Evolutionary conservation across 1,140 invertebrate genomes (phyloP).

Genomic region (Limonius californicus): DNA sequence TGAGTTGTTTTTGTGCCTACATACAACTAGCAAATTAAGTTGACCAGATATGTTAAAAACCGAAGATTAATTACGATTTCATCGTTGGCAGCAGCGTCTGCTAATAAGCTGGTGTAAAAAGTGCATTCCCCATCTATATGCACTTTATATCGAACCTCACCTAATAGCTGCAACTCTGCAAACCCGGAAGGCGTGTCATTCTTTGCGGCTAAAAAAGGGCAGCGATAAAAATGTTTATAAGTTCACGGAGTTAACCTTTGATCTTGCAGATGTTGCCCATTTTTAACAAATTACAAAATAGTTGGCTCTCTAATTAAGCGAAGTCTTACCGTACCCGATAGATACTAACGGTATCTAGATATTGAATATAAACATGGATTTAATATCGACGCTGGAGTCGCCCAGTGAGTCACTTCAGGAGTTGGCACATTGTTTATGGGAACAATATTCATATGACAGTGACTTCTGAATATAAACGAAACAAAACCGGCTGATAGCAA

Average conservation of each 20-base stretch:
- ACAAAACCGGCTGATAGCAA: conserved; percentile 4
- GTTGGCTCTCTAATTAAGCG: conserved; percentile 38
- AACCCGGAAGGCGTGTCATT: conserved; percentile 41
- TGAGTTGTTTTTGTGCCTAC: too few relatives aligned
- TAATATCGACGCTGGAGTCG: background rate
- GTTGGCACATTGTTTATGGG: background rate
- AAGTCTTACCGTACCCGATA: conserved; percentile 31
- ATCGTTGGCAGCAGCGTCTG: too few relatives aligned
- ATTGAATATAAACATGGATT: conserved; percentile 30
- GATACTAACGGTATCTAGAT: conserved; percentile 23
- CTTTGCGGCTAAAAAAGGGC: conserved; percentile 20
- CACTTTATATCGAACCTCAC: background rate
- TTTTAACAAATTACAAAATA: conserved; percentile 33
- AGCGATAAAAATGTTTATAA: conserved; percentile 37
- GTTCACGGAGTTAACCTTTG: conserved; percentile 40
- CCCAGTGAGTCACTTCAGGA: background rate
- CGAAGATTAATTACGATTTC: too few relatives aligned
- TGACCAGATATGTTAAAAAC: too few relatives aligned
- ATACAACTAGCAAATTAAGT: too few relatives aligned
- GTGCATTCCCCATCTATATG: background rate
- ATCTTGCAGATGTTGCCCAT: conserved; percentile 37
- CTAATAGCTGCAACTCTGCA: background rate
- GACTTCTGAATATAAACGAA: conserved; percentile 17
- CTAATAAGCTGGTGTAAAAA: too few relatives aligned
- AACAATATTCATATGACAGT: background rate